A percentile compares a stretch with the other conserved stretches of the same genome.
These are phyloP conservation scores for Jacana jacana DNA, from an alignment of 2,113 vertebrate genomes.

Conservation along the genomic window DNA sequence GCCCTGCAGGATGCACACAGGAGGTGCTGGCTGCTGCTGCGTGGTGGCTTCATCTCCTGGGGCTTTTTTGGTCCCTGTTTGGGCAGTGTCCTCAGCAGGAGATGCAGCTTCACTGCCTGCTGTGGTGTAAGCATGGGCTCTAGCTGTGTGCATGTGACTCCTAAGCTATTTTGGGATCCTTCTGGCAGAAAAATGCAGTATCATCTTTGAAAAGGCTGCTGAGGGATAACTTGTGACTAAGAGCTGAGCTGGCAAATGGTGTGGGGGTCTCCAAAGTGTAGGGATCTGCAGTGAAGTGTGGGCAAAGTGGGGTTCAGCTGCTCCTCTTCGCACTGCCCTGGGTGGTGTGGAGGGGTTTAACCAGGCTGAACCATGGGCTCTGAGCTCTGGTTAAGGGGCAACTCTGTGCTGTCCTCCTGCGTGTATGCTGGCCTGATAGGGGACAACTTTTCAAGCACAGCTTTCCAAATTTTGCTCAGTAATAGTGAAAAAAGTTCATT, in stretches of 20 bases:
- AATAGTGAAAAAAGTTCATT: not conserved
- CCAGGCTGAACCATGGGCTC: not conserved
- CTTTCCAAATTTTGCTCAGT: not conserved
- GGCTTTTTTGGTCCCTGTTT: not conserved
- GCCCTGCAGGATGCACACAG: accelerated
- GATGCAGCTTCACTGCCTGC: not conserved
- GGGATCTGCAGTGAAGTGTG: not conserved
- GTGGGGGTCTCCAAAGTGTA: accelerated
- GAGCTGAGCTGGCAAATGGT: not conserved
- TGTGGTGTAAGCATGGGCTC: not conserved
- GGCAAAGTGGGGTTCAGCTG: not conserved
- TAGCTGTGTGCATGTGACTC: accelerated
- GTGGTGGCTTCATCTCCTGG: not conserved
- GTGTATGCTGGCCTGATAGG: not conserved
- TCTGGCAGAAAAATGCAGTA: slow-evolving; percentile 15
- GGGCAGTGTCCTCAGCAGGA: not conserved
- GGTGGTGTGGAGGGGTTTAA: accelerated
- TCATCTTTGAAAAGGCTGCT: not conserved
- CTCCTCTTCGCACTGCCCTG: accelerated
- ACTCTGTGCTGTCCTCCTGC: not conserved
- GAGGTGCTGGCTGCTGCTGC: not conserved
- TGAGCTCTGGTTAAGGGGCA: not conserved
- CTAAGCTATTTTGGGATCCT: slow-evolving; percentile 29
- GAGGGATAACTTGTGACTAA: not conserved
- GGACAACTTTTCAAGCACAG: not conserved